Evolutionary conservation across 2,113 vertebrate species (phyloP).

Genomic region (Sitta europaea): DNA sequence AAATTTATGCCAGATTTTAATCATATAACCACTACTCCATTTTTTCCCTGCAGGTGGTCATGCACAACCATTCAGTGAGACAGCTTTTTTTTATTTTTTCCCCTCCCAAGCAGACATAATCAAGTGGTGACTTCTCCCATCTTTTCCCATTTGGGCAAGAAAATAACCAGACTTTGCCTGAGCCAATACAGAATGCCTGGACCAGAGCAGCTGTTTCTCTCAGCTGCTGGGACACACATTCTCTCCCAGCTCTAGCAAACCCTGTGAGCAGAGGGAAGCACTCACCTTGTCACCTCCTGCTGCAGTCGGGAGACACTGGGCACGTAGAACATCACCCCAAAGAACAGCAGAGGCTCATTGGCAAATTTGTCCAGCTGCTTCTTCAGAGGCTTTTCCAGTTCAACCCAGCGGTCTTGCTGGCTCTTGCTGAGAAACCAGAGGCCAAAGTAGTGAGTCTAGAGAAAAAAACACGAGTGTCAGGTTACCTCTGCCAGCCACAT

Average conservation of each 20-base stretch:
- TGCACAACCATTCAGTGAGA: background rate
- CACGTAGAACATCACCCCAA: constrained; percentile 98
- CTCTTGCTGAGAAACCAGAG: constrained; percentile 94
- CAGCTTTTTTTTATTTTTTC: too few species aligned
- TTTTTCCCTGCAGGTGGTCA: background rate
- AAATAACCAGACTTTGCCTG: background rate
- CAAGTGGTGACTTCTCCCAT: background rate
- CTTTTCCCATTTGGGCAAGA: background rate
- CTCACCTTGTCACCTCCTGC: constrained; percentile 92
- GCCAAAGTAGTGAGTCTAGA: constrained; percentile 91
- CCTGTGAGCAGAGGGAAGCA: background rate
- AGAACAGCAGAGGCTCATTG: constrained; percentile 92
- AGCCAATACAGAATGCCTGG: background rate
- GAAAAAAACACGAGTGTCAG: constrained; percentile 20
- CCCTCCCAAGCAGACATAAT: background rate
- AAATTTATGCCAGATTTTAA: background rate
- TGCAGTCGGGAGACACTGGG: constrained; percentile 89
- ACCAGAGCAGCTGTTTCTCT: background rate
- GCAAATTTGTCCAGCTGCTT: constrained; percentile 98
- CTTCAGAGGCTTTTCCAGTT: constrained; percentile 96
- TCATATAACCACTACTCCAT: background rate
- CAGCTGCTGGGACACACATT: background rate
- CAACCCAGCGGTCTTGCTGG: constrained; percentile 92
- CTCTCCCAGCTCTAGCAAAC: background rate
- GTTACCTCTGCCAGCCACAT: background rate